Evolutionary conservation across 2,113 vertebrate genomes (phyloP), one percentile per base, ranked within the genome.

Genomic region (Ceratotherium simum): DNA sequence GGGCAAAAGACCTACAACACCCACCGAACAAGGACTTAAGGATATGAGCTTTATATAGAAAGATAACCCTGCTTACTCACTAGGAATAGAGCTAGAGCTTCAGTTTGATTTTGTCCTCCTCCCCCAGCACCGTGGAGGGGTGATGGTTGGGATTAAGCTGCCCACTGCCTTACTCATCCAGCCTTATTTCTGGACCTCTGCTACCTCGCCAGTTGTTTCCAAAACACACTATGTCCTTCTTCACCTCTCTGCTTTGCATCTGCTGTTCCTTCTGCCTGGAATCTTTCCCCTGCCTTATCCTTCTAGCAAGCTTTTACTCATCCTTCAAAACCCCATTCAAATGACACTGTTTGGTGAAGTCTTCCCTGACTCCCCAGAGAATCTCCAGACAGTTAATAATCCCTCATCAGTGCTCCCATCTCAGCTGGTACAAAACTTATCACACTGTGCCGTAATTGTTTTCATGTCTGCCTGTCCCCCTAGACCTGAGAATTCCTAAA

Each of bases 111-210:
- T 88, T 31, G 39, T 3, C 64, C 33, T 4, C 11, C 3, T 33
- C 21, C 46, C 8, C 27, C 33, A 25, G 72, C 72, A 73, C 48
- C 18, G 13, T 1, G 69, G 51, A 51, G 64, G 14, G 39, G 8
- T 9, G 4, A 16, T 7, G 9, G 0, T 27, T 54, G 60, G 20
- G 16, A 27, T 20, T 46, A 31, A 36, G 51, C 10, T 76, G 62
- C 62, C 64, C 67, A 33, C 18, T 8, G 65, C 18, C 13, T 62
- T 23, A 14, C 82, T 46, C 6, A 1, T 58, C 27, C 20, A 2
- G 83, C 18, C 79, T 82, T 36, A 3, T 83, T 69, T 82, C 93
- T 75, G 80, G 58, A 36, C 39, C 6, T 60, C 67, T 83, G 95
- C 23, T 58, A 31, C 27, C 6, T 29, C 27, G 46, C 39, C 39